Evolutionary conservation across 2,797 vertebrate genomes (phyloP).

Genomic region (Chlorospingus flavigularis): DNA sequence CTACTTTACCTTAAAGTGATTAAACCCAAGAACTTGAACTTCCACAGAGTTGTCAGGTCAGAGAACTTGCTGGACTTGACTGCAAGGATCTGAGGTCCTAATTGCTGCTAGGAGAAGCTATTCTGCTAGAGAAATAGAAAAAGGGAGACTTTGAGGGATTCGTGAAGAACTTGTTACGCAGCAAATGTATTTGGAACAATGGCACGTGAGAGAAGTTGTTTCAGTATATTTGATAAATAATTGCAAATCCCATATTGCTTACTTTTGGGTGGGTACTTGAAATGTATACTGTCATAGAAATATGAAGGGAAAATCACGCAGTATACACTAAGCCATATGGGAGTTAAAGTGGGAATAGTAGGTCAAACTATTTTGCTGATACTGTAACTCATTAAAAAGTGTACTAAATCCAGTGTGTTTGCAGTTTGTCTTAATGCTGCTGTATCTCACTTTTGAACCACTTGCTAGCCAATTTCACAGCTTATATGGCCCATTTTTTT

Average conservation of each 20-base stretch:
- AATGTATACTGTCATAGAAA: constrained; percentile 52
- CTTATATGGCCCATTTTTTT: background rate
- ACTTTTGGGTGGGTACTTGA: constrained; percentile 46
- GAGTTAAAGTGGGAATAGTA: constrained; percentile 28
- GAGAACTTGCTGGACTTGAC: constrained; percentile 27
- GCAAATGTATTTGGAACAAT: constrained; percentile 39
- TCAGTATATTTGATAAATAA: constrained; percentile 67
- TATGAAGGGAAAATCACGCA: constrained; percentile 51
- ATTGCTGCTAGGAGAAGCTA: constrained; percentile 59
- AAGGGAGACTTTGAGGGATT: constrained; percentile 51
- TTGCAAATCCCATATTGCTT: constrained; percentile 38
- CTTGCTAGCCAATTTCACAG: constrained; percentile 43
- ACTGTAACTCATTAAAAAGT: constrained; percentile 45
- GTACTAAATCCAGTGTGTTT: constrained; percentile 48
- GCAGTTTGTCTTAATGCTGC: constrained; percentile 66
- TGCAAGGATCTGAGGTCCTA: constrained; percentile 25
- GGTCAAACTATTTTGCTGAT: constrained; percentile 40
- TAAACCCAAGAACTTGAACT: constrained; percentile 33
- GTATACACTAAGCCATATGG: constrained; percentile 35
- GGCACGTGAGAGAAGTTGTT: constrained; percentile 76
- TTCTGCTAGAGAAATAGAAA: constrained; percentile 54
- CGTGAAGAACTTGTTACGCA: constrained; percentile 51
- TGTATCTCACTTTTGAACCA: constrained; percentile 57
- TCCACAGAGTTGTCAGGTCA: constrained; percentile 6
- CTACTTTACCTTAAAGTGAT: background rate